Base-by-base conservation (phyloP, 2,888 invertebrate species). In the Chouioia cunea region DNA sequence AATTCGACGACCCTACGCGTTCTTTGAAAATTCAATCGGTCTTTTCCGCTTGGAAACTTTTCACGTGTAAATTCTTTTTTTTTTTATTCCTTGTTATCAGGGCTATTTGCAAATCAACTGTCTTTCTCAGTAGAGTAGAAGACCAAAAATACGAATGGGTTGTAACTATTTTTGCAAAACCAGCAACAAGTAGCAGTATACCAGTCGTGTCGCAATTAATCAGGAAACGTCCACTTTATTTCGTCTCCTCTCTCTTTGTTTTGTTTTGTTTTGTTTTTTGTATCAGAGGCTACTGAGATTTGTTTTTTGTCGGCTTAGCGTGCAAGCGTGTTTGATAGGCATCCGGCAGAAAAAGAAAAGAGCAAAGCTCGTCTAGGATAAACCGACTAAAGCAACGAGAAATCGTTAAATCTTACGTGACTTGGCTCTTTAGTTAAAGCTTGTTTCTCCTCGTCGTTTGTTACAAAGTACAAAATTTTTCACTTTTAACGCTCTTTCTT, bases 201-300 rank as follows among this genome's bases (percentile, higher is more conserved):
- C 27, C 52, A 15, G 18, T 15, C 62, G 44, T 8, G 1, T 3
- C 27, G 65, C 67, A 50, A 68, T 67, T 68, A 71, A 68, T 71
- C 59, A 64, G 68, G 71, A 71, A 71, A 64, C 60, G 56, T 56
- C 59, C 71, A 71, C 46, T 71, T 68, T 54, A 60, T 52, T 36
- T 36, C 36, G 36, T 10, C 36, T 36, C 36, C 36, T 36, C 36
- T 36, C 36, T 4, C 36, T 36, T 27, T 12, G 23, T 44, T 22
- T 18, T n/a, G 14, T n/a, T 48, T 23, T 8, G 20, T 46, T 4
- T 57, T 57, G 27, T 59, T 66, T 36, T 10, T 36, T 36, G 6
- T 36, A 12, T 6, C 36, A 10, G 10, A 6, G 36, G 36, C 10
- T 22, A 43, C 57, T 23, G 15, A 47, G 23, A 15, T 44, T 15